Conservation (phyloP, 2,888 invertebrate genomes). For the Melinaea marsaeus region DNA sequence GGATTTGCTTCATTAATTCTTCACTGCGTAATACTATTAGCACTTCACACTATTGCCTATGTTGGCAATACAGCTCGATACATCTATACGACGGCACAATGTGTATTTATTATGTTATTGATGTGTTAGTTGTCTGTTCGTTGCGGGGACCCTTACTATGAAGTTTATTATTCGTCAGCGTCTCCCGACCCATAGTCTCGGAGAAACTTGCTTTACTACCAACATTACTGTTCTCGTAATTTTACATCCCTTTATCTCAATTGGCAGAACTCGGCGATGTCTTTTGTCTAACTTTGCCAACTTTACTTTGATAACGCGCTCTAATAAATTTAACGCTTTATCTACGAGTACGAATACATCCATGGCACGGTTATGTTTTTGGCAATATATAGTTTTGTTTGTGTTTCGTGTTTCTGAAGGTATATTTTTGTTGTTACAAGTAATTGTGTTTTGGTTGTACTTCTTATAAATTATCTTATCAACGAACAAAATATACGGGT, state of each 20-base stretch:
- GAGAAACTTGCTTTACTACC: constrained; percentile 56
- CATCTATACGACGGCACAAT: no score
- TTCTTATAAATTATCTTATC: no score
- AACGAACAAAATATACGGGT: no score
- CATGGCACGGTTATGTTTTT: constrained; percentile 16
- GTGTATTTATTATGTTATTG: neutral
- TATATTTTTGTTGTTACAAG: no score
- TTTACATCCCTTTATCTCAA: constrained; percentile 71
- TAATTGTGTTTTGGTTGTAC: no score
- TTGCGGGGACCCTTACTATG: constrained; percentile 43
- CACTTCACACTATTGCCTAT: neutral
- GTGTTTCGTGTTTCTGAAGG: neutral
- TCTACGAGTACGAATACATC: constrained; percentile 17
- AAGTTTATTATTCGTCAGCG: constrained; percentile 46
- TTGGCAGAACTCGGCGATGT: constrained; percentile 65
- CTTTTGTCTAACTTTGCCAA: constrained; percentile 51
- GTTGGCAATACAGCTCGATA: neutral
- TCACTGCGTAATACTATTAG: neutral
- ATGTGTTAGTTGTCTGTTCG: constrained; percentile 19
- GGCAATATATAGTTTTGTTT: constrained; percentile 46
- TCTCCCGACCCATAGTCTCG: constrained; percentile 21
- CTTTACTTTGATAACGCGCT: constrained; percentile 49
- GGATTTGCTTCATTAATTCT: neutral
- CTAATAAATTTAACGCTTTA: constrained; percentile 43
- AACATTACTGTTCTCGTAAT: constrained; percentile 64